Evolutionary conservation across 1,140 invertebrate genomes (phyloP), one percentile per base, ranked within the genome.

Genomic region (Neotoxoptera formosana): DNA sequence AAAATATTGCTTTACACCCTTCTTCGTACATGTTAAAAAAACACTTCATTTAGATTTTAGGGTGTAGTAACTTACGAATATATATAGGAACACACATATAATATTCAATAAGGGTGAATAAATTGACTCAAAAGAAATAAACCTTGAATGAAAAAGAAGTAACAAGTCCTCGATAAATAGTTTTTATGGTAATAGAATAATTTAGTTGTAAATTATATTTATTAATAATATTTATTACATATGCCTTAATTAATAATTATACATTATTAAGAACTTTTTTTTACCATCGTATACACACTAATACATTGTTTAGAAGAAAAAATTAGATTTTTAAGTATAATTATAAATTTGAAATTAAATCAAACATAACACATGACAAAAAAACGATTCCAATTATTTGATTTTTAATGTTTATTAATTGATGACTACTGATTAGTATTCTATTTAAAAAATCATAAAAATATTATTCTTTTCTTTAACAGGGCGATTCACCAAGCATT

Each of bases 21-120:
- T 45, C n/a, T 88, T 53, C 21, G 7, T 81, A 36, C 30, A 53
- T 81, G 17, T 45, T 76, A 76, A 91, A 81, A n/a, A 34, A 91
- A 81, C 67, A 47, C n/a, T 91, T 47, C 67, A 21, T 91, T 91
- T 25, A 81, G 90, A 81, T 91, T 83, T 48, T 47, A 91, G 41
- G 45, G 60, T 45, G 30, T 81, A 81, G 30, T 51, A 34, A 88
- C 36, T 81, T 47, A 91, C 20, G 36, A n/a, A 17, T 56, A 8
- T 48, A 76, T 25, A 81, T 91, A 47, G 41, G 41, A 41, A 4
- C 23, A 17, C 6, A 76, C 17, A 20, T 20, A n/a, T n/a, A n/a
- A 76, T n/a, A 76, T 76, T 76, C 14, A 47, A 76, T 23, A 11
- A 91, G 60, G 45, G 45, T 76, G 90, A 76, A 91, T 91, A 91